Conservation (phyloP, 1,140 invertebrate genomes). For the Penaeus japonicus region DNA sequence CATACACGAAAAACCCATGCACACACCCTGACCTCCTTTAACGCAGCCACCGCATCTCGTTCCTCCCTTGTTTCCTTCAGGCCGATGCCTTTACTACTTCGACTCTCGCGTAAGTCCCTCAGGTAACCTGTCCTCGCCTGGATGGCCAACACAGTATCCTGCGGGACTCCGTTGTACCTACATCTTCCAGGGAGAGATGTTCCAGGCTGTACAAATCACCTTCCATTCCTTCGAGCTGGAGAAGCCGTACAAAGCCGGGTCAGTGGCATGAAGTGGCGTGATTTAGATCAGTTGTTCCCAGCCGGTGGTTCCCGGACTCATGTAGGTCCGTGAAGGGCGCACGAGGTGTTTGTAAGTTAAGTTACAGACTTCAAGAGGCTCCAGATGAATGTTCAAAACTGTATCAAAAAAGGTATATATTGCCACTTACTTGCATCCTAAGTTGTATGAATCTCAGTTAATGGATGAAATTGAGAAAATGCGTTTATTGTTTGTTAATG, state of each 20-base stretch:
- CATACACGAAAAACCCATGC: background rate
- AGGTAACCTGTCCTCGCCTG: slow-evolving; percentile 18
- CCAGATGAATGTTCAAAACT: too few species aligned
- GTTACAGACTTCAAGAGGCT: too few species aligned
- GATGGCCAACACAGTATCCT: slow-evolving; percentile 3
- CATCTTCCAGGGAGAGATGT: slow-evolving; percentile 24
- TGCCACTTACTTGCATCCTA: too few species aligned
- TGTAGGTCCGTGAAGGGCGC: too few species aligned
- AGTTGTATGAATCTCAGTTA: too few species aligned
- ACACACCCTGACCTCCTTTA: background rate
- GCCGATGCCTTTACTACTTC: slow-evolving; percentile 8
- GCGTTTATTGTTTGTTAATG: too few species aligned
- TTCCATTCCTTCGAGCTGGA: slow-evolving; percentile 15
- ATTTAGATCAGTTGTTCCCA: background rate
- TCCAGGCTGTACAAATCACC: slow-evolving; percentile 2
- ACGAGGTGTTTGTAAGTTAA: too few species aligned
- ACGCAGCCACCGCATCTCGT: background rate
- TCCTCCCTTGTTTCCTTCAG: background rate
- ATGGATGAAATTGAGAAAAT: too few species aligned
- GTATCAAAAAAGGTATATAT: too few species aligned
- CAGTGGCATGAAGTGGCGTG: background rate
- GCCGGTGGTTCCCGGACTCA: too few species aligned
- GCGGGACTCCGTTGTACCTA: slow-evolving; percentile 1
- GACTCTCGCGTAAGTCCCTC: slow-evolving; percentile 11
- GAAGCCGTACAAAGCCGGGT: slow-evolving; percentile 16